phyloP scores from a whole-genome alignment of 2,888 invertebrate genomes.

The Cistogaster globosa region DNA sequence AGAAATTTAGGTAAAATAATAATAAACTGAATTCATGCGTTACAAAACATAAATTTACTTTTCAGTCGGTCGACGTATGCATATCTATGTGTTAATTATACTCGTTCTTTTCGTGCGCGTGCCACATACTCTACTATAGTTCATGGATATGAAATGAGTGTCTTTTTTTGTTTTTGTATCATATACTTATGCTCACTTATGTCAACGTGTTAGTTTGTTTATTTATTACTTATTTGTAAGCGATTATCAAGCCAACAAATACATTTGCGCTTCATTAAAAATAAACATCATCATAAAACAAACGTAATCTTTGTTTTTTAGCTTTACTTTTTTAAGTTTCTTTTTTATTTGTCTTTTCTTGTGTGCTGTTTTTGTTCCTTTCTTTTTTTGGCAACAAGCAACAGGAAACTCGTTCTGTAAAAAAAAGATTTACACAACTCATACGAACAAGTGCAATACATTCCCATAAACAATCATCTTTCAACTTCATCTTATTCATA shows the following conservation, averaged over 20 bases:
- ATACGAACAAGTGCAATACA: constrained; percentile 11
- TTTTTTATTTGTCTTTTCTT: constrained; percentile 16
- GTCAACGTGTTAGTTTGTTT: constrained; percentile 58
- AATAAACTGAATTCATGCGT: too few species aligned
- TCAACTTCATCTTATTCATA: constrained; percentile 52
- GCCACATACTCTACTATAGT: too few species aligned
- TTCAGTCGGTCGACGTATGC: too few species aligned
- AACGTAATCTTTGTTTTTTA: constrained; percentile 55
- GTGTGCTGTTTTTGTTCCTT: constrained; percentile 2
- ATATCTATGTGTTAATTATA: too few species aligned
- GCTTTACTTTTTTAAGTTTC: constrained; percentile 15
- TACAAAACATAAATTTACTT: too few species aligned
- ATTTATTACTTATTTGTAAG: constrained; percentile 62
- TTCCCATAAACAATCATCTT: background rate
- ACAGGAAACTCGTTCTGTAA: constrained; percentile 52
- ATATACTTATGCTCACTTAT: background rate
- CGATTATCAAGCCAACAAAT: constrained; percentile 67
- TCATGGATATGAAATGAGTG: background rate
- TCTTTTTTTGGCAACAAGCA: constrained; percentile 56
- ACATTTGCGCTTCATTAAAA: constrained; percentile 73
- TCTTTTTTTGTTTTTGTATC: background rate
- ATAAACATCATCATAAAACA: constrained; percentile 70
- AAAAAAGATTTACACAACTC: constrained; percentile 32
- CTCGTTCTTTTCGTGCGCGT: too few species aligned
- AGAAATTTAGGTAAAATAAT: too few species aligned